Conservation (phyloP, 2,888 invertebrate genomes). For the Lampropteryx suffumata region DNA sequence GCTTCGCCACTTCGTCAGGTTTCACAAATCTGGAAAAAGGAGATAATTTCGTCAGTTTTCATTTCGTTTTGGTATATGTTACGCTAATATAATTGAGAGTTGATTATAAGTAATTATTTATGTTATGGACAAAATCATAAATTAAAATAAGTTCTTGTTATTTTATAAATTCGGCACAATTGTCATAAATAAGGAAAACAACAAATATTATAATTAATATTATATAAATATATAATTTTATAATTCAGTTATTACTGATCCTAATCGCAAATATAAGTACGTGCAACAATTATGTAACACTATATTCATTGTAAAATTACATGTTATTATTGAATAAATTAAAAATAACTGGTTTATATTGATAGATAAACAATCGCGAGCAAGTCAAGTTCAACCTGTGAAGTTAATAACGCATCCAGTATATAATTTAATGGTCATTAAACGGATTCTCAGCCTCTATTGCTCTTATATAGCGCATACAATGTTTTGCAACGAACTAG, state of each 20-base stretch:
- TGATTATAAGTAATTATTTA: too few species aligned
- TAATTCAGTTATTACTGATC: too few species aligned
- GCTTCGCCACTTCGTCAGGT: slow-evolving; percentile 92
- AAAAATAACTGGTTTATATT: slow-evolving; percentile 23
- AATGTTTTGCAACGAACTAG: slow-evolving; percentile 33
- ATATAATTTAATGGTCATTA: slow-evolving; percentile 67
- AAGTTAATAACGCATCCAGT: slow-evolving; percentile 60
- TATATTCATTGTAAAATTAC: background rate
- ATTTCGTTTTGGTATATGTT: too few species aligned
- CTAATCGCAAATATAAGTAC: too few species aligned
- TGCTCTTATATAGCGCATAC: slow-evolving; percentile 10
- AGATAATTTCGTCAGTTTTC: slow-evolving; percentile 35
- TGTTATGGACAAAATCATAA: too few species aligned
- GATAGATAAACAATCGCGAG: slow-evolving; percentile 42
- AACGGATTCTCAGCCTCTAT: slow-evolving; percentile 45
- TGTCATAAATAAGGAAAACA: too few species aligned
- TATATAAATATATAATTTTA: too few species aligned
- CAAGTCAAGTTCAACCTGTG: slow-evolving; percentile 68
- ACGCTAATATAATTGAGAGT: too few species aligned
- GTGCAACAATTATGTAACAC: too few species aligned
- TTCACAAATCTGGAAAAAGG: slow-evolving; percentile 87
- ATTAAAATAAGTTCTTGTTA: too few species aligned
- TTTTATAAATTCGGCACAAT: too few species aligned
- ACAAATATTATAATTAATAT: too few species aligned
- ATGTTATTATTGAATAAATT: background rate